Evolutionary conservation across 2,888 invertebrate genomes (phyloP), one percentile per base, ranked within the genome.

Genomic region (Leuctra nigra): DNA sequence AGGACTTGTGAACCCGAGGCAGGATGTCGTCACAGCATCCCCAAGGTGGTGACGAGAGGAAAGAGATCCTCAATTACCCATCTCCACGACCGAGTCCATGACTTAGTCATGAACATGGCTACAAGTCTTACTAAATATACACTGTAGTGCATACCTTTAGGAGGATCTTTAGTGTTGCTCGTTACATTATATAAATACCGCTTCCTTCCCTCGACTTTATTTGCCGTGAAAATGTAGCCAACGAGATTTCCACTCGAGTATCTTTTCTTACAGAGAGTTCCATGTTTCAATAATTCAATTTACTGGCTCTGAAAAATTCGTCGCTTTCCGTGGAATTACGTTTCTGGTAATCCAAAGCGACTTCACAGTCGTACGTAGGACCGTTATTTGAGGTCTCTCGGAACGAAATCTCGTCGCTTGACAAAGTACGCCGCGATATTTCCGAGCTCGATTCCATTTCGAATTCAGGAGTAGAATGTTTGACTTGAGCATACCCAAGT

Each of bases 1-100:
- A 33, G 46, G 36, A 46, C 47, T 47, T 52, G 50, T 18, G 50
- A 56, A 56, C 56, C 52, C 46, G 57, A 47, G 57, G 57, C 50
- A 24, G 48, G 36, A 50, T 50, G 35, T 29, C 50, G 22, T 56
- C 35, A 55, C 33, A 22, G 50, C 39, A 46, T 53, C 57, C 54
- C 53, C 44, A 57, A 57, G 57, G 57, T 48, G 53, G 36, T 33
- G 18, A 16, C n/a, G 36, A 20, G 48, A n/a, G 54, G 25, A 44
- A 44, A 44, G 44, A 44, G 44, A 3, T 18, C 44, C 44, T 44
- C 44, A 44, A 44, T 44, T 44, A 44, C 44, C 44, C n/a, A n/a
- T n/a, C n/a, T n/a, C 18, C 33, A 33, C 50, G 35, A 18, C 35
- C 50, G 18, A 44, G 22, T 44, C 22, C 33, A 50, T 50, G 36